Evolutionary conservation across 1,140 invertebrate species (phyloP).

Genomic region (Temnothorax nylanderi): DNA sequence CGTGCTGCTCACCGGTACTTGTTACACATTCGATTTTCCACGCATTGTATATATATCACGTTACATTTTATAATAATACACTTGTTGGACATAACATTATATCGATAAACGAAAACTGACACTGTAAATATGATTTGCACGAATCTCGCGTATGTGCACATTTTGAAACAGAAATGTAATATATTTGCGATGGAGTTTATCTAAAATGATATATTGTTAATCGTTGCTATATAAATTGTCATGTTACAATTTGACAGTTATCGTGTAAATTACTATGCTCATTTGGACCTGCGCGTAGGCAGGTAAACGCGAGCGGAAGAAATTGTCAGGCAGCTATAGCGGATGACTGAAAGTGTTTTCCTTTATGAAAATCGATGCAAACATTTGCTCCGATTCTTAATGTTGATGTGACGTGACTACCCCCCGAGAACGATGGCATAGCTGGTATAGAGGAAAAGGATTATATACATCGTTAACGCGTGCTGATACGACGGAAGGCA

Average conservation of each 20-base stretch:
- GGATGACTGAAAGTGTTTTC: neutral
- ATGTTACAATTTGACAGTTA: neutral
- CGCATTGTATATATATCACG: neutral
- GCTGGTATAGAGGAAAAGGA: slow-evolving; percentile 63
- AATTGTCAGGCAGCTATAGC: neutral
- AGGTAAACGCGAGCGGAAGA: neutral
- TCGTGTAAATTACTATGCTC: neutral
- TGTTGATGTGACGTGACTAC: slow-evolving; percentile 39
- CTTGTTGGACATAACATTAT: slow-evolving; percentile 20
- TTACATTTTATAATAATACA: slow-evolving; percentile 43
- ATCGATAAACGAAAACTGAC: slow-evolving; percentile 33
- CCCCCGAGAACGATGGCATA: slow-evolving; percentile 34
- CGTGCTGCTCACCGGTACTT: slow-evolving; percentile 18
- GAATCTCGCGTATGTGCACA: neutral
- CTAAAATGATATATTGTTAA: slow-evolving; percentile 11
- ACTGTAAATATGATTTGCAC: slow-evolving; percentile 11
- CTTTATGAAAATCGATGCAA: slow-evolving; percentile 51
- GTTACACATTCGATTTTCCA: neutral
- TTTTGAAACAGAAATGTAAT: slow-evolving; percentile 19
- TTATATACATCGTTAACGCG: slow-evolving; percentile 74
- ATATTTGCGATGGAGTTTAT: neutral
- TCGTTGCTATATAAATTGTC: neutral
- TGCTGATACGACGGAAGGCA: slow-evolving; percentile 68
- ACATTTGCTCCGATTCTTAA: slow-evolving; percentile 65
- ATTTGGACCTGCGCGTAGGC: neutral